Conservation (phyloP, 1,140 invertebrate species). For the Andrena cerasifolii region DNA sequence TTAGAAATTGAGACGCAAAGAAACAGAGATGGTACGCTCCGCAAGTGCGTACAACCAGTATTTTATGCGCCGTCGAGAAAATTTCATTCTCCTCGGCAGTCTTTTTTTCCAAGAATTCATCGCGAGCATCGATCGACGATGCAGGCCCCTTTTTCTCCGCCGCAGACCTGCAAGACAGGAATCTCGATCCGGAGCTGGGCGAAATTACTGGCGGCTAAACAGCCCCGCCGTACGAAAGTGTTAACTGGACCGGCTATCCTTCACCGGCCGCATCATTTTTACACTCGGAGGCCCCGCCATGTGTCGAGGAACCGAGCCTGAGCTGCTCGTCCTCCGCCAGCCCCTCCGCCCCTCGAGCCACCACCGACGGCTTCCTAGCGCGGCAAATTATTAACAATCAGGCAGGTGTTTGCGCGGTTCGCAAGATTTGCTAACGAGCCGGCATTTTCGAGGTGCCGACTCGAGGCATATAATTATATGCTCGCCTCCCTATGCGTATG, state of each 20-base stretch:
- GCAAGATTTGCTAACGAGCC: slow-evolving; percentile 74
- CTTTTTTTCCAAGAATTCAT: slow-evolving; percentile 6
- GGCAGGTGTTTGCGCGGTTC: slow-evolving; percentile 73
- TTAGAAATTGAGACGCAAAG: no score
- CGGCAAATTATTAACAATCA: slow-evolving; percentile 77
- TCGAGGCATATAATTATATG: slow-evolving; percentile 75
- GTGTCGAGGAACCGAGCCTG: background rate
- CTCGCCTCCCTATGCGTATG: slow-evolving; percentile 65
- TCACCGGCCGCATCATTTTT: slow-evolving; percentile 33
- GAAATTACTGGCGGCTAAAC: slow-evolving; percentile 48
- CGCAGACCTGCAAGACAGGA: background rate
- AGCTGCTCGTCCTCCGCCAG: background rate
- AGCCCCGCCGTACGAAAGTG: slow-evolving; percentile 16
- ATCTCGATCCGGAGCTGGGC: slow-evolving; percentile 24
- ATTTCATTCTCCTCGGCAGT: no score
- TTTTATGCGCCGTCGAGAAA: no score
- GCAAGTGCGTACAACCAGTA: no score
- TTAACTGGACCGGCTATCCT: slow-evolving; percentile 30
- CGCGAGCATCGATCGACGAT: background rate
- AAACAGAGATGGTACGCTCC: no score
- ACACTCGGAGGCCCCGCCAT: background rate
- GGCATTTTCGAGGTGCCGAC: slow-evolving; percentile 73
- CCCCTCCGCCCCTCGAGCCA: background rate
- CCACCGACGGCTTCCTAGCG: slow-evolving; percentile 56
- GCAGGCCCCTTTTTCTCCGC: background rate